A percentile compares a stretch with the other conserved stretches of the same genome.
phyloP scores from a whole-genome alignment of 2,888 invertebrate species.

The Cataglyphis albicans region DNA sequence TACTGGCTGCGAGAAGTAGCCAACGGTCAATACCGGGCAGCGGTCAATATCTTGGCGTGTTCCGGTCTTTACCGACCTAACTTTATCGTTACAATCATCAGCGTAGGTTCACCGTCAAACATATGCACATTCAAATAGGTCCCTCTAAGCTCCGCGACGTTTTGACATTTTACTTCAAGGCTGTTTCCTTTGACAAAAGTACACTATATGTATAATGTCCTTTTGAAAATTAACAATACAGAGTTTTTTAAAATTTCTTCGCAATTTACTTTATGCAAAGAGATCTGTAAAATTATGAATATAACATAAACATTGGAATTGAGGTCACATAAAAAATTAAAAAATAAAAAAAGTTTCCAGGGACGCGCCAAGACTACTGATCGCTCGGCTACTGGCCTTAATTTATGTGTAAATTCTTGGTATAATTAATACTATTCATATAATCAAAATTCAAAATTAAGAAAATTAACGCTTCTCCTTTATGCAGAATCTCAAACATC shows the following conservation, averaged over 20 bases:
- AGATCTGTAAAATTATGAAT: neutral
- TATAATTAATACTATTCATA: neutral
- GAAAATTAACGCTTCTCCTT: conserved; percentile 54
- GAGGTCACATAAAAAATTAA: neutral
- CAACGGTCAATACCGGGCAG: conserved; percentile 83
- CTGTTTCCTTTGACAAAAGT: conserved; percentile 53
- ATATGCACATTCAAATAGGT: conserved; percentile 74
- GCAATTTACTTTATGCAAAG: neutral
- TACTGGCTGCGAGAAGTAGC: conserved; percentile 69
- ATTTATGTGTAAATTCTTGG: neutral
- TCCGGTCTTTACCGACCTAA: conserved; percentile 71
- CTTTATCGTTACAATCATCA: conserved; percentile 73
- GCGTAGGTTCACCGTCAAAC: conserved; percentile 63
- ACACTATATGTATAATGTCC: neutral
- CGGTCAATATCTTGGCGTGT: conserved; percentile 85
- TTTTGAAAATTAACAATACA: neutral
- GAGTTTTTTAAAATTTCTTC: neutral
- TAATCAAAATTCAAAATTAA: neutral
- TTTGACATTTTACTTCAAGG: conserved; percentile 75
- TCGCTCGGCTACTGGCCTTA: neutral
- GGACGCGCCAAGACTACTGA: neutral
- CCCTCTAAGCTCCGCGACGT: conserved; percentile 29
- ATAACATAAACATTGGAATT: neutral
- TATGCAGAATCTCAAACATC: conserved; percentile 97
- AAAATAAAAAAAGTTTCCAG: neutral